These are phyloP conservation scores for Drosophila miranda DNA, from an alignment of 1,140 invertebrate species.

Conservation along the genomic window DNA sequence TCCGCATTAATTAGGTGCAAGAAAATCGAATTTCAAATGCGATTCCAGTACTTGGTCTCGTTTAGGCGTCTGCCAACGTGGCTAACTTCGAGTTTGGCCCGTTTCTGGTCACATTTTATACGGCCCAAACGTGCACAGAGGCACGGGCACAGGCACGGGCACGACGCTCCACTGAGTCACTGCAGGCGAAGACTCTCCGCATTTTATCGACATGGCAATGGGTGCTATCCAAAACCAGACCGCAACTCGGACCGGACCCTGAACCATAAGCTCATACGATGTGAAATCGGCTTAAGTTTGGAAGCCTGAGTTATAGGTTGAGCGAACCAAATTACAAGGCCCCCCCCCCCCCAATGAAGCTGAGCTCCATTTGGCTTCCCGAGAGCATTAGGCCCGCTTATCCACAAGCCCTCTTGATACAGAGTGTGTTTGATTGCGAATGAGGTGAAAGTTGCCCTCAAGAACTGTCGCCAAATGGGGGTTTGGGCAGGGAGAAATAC, in stretches of 20 bases:
- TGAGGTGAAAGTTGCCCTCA: constrained; percentile 36
- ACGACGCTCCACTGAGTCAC: constrained; percentile 41
- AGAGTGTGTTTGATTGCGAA: constrained; percentile 18
- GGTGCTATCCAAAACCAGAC: neutral
- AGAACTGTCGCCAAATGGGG: constrained; percentile 25
- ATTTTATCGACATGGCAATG: constrained; percentile 38
- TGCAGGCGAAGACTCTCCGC: constrained; percentile 33
- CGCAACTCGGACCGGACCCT: constrained; percentile 19
- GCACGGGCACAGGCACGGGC: constrained; percentile 35
- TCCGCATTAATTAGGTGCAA: constrained; percentile 7
- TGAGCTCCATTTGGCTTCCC: constrained; percentile 2
- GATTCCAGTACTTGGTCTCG: neutral
- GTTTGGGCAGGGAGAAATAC: no score
- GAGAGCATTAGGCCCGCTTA: neutral
- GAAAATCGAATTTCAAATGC: constrained; percentile 11
- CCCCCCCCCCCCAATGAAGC: neutral
- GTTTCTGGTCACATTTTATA: constrained; percentile 35
- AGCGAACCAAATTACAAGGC: constrained; percentile 11
- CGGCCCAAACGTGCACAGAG: constrained; percentile 25
- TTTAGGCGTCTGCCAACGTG: constrained; percentile 24
- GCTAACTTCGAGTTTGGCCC: constrained; percentile 1
- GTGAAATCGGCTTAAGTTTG: constrained; percentile 44
- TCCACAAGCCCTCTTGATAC: no score
- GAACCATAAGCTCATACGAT: constrained; percentile 27
- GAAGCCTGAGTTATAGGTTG: constrained; percentile 38